Base-by-base conservation (phyloP, 2,888 invertebrate genomes). In the Drosophila kanekoi region DNA sequence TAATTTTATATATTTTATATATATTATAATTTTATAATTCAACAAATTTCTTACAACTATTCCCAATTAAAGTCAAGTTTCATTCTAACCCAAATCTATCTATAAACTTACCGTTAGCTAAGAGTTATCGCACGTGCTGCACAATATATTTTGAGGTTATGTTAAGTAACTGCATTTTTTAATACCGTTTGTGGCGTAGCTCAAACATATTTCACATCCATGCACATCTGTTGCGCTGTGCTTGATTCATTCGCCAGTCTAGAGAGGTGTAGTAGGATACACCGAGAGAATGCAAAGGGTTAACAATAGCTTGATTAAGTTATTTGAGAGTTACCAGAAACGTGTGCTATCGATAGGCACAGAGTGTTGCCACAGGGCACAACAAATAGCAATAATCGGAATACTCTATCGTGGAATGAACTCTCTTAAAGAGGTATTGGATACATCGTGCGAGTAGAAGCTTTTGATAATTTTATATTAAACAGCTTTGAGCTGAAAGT, bases 151-250 rank as follows among this genome's bases (percentile, higher is more conserved):
- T 23, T 6, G 20, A 18, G 38, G 32, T 32, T 44, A 49, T 57
- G 57, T 60, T 18, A 4, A 45, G 43, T 32, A 51, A 16, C 45
- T 59, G 45, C 58, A 65, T 40, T 45, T 72, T 43, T 37, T 48
- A 47, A 11, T 65, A 44, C n/a, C 10, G 49, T 16, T 23, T 13
- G 35, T 48, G 20, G 11, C n/a, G 16, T 33, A 11, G 11, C 32
- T 5, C 28, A 41, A 13, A 43, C 38, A 48, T 47, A 76, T 41
- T 60, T 70, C 41, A 49, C 52, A 20, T 56, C 28, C 38, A 13
- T 10, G 53, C 44, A 13, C 77, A 54, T 53, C 56, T 64, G 64
- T 52, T 62, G 66, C 61, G 18, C 40, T 18, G 40, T 32, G 51
- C 41, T 32, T 45, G 51, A 49, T 37, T 56, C 33, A 57, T 58